Conservation (phyloP, 2,888 invertebrate species). For the Rhagophthalmus giganteus region DNA sequence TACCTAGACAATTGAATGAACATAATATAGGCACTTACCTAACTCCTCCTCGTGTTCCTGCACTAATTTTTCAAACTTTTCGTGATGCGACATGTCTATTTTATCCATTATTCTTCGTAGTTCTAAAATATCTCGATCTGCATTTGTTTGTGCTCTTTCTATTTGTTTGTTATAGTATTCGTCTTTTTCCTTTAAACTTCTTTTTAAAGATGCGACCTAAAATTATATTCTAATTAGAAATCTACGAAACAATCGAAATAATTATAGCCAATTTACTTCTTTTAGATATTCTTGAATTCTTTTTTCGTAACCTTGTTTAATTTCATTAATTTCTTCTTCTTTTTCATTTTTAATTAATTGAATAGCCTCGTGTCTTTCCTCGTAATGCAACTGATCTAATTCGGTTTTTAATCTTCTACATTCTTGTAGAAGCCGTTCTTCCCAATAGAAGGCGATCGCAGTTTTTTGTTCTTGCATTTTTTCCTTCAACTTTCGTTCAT, state of each 20-base stretch:
- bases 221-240: slow-evolving; percentile 16
- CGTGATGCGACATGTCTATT: slow-evolving; percentile 73
- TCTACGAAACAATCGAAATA: slow-evolving; percentile 1
- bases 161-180: slow-evolving; percentile 59
- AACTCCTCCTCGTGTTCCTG: slow-evolving; percentile 68
- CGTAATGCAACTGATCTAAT: slow-evolving; percentile 63
- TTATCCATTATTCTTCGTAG: slow-evolving; percentile 71
- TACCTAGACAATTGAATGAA: not conserved
- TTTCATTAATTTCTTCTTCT: slow-evolving; percentile 60
- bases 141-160: slow-evolving; percentile 64
- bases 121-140: slow-evolving; percentile 71
- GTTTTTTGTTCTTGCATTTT: slow-evolving; percentile 59
- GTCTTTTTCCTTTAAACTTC: slow-evolving; percentile 67
- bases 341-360: slow-evolving; percentile 61
- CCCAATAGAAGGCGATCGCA: slow-evolving; percentile 65
- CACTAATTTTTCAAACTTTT: slow-evolving; percentile 69
- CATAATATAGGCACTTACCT: slow-evolving; percentile 56
- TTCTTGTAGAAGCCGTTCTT: slow-evolving; percentile 64
- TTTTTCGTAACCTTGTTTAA: slow-evolving; percentile 61
- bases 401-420: slow-evolving; percentile 65
- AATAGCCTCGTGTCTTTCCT: slow-evolving; percentile 63
- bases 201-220: slow-evolving; percentile 69
- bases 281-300: slow-evolving; percentile 56
- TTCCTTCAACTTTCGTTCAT: slow-evolving; percentile 52
- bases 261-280: slow-evolving; percentile 61